phyloP scores from a whole-genome alignment of 2,888 invertebrate genomes.

The Neoitamus cyanurus region DNA sequence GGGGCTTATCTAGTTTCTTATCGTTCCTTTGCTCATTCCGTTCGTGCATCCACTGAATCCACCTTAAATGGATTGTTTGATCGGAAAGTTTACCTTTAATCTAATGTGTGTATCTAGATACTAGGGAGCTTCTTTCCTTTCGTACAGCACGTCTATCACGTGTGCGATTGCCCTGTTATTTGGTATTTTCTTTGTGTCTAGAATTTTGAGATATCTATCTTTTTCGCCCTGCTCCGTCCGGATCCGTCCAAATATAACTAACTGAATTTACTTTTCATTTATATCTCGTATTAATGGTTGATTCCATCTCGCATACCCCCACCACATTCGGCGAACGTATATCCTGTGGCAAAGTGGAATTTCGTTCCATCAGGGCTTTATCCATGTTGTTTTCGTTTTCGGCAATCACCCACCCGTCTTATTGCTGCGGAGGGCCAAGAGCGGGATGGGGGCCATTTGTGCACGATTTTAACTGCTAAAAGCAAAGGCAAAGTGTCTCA shows the following conservation, averaged over 20 bases:
- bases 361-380: not conserved
- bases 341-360: conserved; percentile 30
- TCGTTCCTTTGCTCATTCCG: conserved; percentile 11
- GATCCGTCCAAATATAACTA: not conserved
- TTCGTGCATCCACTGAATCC: conserved; percentile 4
- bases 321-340: not conserved
- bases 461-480: not conserved
- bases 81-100: conserved; percentile 41
- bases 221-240: not conserved
- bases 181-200: conserved; percentile 43
- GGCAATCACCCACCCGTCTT: not conserved
- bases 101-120: conserved; percentile 35
- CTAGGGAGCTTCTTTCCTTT: not conserved
- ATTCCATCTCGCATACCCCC: conserved; percentile 3
- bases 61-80: conserved; percentile 39
- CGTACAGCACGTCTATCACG: conserved; percentile 37
- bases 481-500: not conserved
- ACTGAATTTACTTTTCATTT: conserved; percentile 45
- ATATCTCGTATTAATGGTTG: conserved; percentile 40
- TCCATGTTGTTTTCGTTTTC: not conserved
- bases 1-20: conserved; percentile 38
- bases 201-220: conserved; percentile 43
- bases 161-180: conserved; percentile 40
- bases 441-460: not conserved
- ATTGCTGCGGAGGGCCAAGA: not conserved